Conservation (phyloP, 2,113 vertebrate species). For the Siniperca chuatsi region DNA sequence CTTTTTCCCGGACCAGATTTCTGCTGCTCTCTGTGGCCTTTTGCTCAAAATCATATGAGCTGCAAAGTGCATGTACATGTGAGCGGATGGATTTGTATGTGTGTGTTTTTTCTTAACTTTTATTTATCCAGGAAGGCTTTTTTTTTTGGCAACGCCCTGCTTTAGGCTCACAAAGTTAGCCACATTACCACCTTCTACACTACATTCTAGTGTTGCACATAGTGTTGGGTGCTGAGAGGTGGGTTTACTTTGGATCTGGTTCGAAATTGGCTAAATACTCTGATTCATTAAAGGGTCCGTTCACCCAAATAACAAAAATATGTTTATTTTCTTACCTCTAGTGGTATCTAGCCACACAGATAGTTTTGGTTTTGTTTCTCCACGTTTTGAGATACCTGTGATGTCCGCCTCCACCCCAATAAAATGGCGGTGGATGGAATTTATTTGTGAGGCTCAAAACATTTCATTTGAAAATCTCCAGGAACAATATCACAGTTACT, state of each 20-base stretch:
- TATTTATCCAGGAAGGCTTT: slow-evolving; percentile 33
- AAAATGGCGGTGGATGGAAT: not conserved
- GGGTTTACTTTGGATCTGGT: not conserved
- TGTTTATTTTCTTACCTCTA: not conserved
- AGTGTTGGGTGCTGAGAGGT: not conserved
- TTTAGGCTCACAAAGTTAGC: not conserved
- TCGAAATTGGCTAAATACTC: not conserved
- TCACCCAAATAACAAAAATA: not conserved
- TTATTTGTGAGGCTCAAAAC: not conserved
- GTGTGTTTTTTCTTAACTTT: slow-evolving; percentile 19
- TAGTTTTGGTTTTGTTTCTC: not conserved
- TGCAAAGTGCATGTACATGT: slow-evolving; percentile 30
- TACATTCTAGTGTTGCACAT: not conserved
- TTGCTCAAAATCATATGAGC: slow-evolving; percentile 44
- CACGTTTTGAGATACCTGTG: not conserved
- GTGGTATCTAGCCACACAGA: not conserved
- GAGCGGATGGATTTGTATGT: slow-evolving; percentile 22
- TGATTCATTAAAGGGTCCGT: not conserved
- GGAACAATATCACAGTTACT: not conserved
- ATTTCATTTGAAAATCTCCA: not conserved
- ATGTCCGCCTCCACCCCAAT: not conserved
- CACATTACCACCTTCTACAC: not conserved
- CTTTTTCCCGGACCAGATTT: slow-evolving; percentile 30
- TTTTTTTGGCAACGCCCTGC: slow-evolving; percentile 5
- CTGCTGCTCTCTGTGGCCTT: slow-evolving; percentile 37